Evolutionary conservation across 2,888 invertebrate genomes (phyloP).

Genomic region (Drosophila percnosoma): DNA sequence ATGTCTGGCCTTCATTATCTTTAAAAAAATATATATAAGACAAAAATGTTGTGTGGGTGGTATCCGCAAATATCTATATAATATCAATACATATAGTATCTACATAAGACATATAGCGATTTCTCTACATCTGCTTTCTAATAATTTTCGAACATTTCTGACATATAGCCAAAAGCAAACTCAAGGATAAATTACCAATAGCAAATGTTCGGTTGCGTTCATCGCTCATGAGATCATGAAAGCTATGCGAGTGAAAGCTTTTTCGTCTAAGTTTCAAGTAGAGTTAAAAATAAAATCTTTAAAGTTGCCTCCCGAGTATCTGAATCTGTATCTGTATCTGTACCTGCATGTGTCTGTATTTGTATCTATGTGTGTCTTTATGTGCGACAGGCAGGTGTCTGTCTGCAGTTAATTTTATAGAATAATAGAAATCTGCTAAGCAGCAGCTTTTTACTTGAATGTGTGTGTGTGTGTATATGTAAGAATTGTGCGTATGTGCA

Average conservation of each 20-base stretch:
- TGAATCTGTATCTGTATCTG: conserved; percentile 21
- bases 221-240: conserved; percentile 66
- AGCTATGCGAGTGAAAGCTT: conserved; percentile 67
- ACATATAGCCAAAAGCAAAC: conserved; percentile 58
- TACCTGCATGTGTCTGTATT: conserved; percentile 14
- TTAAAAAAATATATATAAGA: conserved; percentile 26
- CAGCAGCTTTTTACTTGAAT: conserved; percentile 26
- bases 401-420: conserved; percentile 79
- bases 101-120: conserved; percentile 14
- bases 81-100: background rate
- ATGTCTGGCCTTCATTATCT: conserved; percentile 49
- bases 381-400: conserved; percentile 71
- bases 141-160: conserved; percentile 62
- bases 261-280: conserved; percentile 67
- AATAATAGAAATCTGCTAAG: conserved; percentile 47
- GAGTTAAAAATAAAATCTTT: conserved; percentile 73
- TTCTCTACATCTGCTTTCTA: conserved; percentile 45
- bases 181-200: conserved; percentile 76
- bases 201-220: conserved; percentile 29
- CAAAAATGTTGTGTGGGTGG: conserved; percentile 53
- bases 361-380: conserved; percentile 30
- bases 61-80: conserved; percentile 16
- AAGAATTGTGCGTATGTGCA: conserved; percentile 65
- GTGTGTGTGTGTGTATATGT: conserved; percentile 36
- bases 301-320: conserved; percentile 33